Conservation (phyloP, 2,888 invertebrate genomes). For the Lobophora halterata region DNA sequence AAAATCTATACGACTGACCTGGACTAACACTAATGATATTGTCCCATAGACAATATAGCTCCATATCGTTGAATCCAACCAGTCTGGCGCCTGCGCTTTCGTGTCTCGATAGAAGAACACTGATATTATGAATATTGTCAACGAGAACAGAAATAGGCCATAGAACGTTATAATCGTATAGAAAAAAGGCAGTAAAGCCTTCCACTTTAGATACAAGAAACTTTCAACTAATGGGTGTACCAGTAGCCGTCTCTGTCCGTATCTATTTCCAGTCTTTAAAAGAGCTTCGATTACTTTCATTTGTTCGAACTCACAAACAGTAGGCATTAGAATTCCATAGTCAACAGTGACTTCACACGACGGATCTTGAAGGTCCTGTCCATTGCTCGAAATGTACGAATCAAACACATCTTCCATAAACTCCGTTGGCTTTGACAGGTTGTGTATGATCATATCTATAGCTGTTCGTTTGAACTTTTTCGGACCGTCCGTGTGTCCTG, state of each 20-base stretch:
- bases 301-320: constrained; percentile 68
- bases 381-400: constrained; percentile 71
- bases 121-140: constrained; percentile 71
- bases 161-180: constrained; percentile 74
- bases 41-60: constrained; percentile 60
- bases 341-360: constrained; percentile 73
- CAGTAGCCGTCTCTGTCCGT: constrained; percentile 67
- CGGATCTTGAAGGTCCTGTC: constrained; percentile 49
- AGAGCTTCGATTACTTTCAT: constrained; percentile 79
- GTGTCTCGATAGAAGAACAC: constrained; percentile 73
- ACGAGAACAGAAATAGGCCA: constrained; percentile 67
- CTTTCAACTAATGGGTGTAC: constrained; percentile 81
- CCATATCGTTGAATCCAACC: constrained; percentile 56
- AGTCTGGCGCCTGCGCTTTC: constrained; percentile 42
- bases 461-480: constrained; percentile 66
- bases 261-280: constrained; percentile 74
- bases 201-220: constrained; percentile 80
- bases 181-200: constrained; percentile 75
- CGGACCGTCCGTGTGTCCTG: constrained; percentile 61
- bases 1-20: constrained; percentile 65
- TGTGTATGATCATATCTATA: constrained; percentile 75
- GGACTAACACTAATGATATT: constrained; percentile 58
- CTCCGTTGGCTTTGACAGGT: constrained; percentile 72
- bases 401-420: constrained; percentile 78
- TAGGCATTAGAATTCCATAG: constrained; percentile 72